Evolutionary conservation across 2,888 invertebrate genomes (phyloP), one percentile per base, ranked within the genome.

Genomic region (Platycheirus rosarum): DNA sequence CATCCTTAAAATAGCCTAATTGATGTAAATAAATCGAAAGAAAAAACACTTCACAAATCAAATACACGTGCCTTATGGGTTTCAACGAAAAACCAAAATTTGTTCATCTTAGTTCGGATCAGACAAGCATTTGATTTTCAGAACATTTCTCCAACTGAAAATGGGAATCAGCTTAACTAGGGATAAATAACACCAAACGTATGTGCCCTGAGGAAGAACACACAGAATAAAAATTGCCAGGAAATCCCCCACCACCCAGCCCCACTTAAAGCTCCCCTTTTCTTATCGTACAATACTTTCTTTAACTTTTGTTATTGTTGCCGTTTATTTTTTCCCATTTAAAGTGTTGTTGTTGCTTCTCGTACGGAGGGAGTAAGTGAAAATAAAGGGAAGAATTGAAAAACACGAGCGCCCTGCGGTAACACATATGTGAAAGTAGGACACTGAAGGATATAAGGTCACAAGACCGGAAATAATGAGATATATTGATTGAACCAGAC

Each of bases 401-500:
- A 60, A 60, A 57, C 40, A 40, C 26, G 13, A 57, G 20, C 2
- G 18, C 13, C 20, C 5, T 11, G 26, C 11, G 29, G 29, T 11
- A 29, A 7, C 26, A 60, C 42, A 60, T 29, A 16, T 57, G 6
- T 11, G 3, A 26, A 60, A 26, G 16, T 60, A 29, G 60, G 14
- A 60, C 60, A 60, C n/a, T 29, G 14, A 29, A 44, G 44, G 42
- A 60, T 60, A 44, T 40, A 23, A 44, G 44, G 60, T 42, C 60
- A 29, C 6, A 44, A 44, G n/a, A 16, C 29, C n/a, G 8, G 11
- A 29, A 29, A 29, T 29, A 18, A 18, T 44, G 60, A 60, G 29
- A 40, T 42, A 42, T 60, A 60, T 42, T 44, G 60, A 44, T 60
- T 60, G 16, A 60, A 26, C 11, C 18, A 32, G 42, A 16, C 16